phyloP scores from a whole-genome alignment of 2,797 vertebrate species.

The Pseudomugil tenellus region DNA sequence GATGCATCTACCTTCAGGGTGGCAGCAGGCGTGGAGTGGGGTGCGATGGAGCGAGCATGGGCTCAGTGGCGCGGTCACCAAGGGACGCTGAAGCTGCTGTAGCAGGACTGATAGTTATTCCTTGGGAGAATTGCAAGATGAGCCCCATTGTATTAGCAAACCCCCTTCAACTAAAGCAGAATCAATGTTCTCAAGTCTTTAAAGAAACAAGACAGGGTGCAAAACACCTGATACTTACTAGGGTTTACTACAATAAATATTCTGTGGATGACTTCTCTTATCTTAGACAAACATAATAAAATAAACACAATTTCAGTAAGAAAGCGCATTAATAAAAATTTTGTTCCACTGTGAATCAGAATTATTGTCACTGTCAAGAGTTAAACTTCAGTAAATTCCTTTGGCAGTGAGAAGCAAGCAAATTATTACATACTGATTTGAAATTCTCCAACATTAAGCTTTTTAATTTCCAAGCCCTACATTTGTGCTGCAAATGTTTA shows the following conservation, averaged over 20 bases:
- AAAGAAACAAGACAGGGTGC: conserved; percentile 48
- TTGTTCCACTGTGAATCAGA: conserved; percentile 47
- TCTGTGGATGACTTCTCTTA: neutral
- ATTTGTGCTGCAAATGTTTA: conserved; percentile 84
- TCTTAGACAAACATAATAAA: conserved; percentile 5
- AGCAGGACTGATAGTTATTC: conserved; percentile 89
- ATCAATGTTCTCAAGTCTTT: conserved; percentile 65
- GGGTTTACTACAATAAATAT: conserved; percentile 9
- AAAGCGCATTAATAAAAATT: neutral
- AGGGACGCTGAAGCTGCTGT: conserved; percentile 85
- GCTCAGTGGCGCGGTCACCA: conserved; percentile 88
- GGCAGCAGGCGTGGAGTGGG: conserved; percentile 87
- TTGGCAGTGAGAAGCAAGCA: conserved; percentile 65
- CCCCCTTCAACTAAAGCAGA: conserved; percentile 68
- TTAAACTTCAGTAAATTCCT: conserved; percentile 68
- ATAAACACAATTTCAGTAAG: conserved; percentile 3
- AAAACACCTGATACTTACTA: conserved; percentile 42
- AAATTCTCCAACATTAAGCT: conserved; percentile 93
- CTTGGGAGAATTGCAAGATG: conserved; percentile 87
- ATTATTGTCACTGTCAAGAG: conserved; percentile 43
- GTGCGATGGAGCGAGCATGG: conserved; percentile 84
- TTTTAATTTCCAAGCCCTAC: conserved; percentile 91
- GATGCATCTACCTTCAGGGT: conserved; percentile 88
- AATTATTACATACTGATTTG: conserved; percentile 76
- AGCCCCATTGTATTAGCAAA: conserved; percentile 85